These are phyloP conservation scores for Eristalis intricaria DNA, from an alignment of 2,888 invertebrate species.

Conservation along the genomic window DNA sequence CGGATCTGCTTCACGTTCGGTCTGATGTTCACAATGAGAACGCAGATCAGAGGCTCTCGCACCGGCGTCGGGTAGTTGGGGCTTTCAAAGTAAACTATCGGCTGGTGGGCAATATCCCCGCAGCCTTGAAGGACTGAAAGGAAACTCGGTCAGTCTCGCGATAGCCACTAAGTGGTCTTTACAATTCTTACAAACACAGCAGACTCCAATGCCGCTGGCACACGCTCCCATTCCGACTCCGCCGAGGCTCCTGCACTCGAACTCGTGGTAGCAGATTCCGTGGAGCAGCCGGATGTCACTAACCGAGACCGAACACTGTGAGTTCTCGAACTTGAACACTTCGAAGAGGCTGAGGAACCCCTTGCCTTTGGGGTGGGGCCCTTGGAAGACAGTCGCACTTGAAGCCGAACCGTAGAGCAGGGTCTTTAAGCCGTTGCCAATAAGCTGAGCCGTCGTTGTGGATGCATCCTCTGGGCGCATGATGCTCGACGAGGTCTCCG, in stretches of 20 bases:
- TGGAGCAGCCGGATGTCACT: constrained; percentile 83
- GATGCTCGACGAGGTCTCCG: constrained; percentile 75
- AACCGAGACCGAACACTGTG: constrained; percentile 82
- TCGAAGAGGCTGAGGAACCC: constrained; percentile 87
- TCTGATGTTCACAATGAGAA: constrained; percentile 84
- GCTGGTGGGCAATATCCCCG: constrained; percentile 84
- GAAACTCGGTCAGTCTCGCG: not conserved
- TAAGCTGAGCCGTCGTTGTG: constrained; percentile 39
- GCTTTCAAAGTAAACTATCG: constrained; percentile 88
- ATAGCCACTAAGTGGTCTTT: not conserved
- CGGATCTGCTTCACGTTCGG: constrained; percentile 86
- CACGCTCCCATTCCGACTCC: constrained; percentile 86
- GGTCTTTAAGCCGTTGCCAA: constrained; percentile 76
- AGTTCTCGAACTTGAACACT: constrained; percentile 87
- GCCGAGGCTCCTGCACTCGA: constrained; percentile 85
- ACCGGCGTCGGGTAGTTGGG: constrained; percentile 86
- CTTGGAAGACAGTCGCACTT: constrained; percentile 75
- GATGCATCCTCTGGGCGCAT: constrained; percentile 74
- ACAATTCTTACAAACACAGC: constrained; percentile 87
- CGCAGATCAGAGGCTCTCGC: constrained; percentile 85
- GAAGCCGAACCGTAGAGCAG: constrained; percentile 76
- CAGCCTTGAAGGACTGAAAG: constrained; percentile 81
- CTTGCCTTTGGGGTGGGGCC: constrained; percentile 76
- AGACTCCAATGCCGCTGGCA: constrained; percentile 88
- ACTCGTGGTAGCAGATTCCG: constrained; percentile 87